Conservation (phyloP, 2,113 vertebrate species). For the Myiagra hebetior region DNA sequence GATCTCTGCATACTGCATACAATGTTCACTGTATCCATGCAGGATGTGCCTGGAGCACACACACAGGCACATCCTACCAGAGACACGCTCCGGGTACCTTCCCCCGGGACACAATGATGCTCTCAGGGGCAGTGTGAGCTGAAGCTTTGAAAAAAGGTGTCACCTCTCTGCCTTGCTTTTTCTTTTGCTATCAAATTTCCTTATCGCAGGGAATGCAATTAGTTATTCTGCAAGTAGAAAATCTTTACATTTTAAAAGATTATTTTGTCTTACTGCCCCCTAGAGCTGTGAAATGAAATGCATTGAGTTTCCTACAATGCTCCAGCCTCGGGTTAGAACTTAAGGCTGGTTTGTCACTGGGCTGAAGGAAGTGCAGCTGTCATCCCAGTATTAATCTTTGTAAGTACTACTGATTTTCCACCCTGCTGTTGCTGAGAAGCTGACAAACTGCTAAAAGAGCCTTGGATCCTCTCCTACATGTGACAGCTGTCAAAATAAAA, state of each 20-base stretch:
- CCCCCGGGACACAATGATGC: background rate
- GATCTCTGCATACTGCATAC: background rate
- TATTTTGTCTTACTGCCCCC: background rate
- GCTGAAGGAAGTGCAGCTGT: background rate
- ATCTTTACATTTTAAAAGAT: background rate
- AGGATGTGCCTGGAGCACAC: background rate
- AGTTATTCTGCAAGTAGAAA: background rate
- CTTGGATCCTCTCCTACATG: background rate
- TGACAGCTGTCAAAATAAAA: conserved; percentile 13
- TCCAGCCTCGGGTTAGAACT: background rate
- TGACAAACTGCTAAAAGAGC: background rate
- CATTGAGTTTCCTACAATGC: background rate
- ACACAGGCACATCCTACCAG: background rate
- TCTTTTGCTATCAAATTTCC: background rate
- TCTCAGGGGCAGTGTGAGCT: background rate
- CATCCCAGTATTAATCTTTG: background rate
- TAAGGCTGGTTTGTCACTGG: background rate
- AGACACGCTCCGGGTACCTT: background rate
- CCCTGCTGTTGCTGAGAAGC: background rate
- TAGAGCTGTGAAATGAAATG: background rate
- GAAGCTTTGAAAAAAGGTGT: background rate
- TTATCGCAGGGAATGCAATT: background rate
- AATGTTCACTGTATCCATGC: too few species aligned
- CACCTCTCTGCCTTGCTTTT: background rate
- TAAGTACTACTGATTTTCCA: background rate